A percentile compares a stretch with the other conserved stretches of the same genome.
Evolutionary conservation across 2,113 vertebrate genomes (phyloP).

Genomic region (Anarhynchus alexandrinus): DNA sequence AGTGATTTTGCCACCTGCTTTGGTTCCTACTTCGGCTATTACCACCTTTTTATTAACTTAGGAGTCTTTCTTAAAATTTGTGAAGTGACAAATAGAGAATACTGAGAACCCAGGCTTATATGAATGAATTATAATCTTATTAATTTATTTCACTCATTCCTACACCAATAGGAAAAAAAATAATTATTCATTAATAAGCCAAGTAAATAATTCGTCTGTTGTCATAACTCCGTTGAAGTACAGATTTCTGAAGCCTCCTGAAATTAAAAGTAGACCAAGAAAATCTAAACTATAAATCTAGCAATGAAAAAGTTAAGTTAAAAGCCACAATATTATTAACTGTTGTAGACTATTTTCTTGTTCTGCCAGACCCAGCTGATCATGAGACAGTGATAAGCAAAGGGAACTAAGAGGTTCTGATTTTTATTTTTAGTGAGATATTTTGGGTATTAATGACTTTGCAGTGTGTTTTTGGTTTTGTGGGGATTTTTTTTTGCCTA

Average conservation of each 20-base stretch:
- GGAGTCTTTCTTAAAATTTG: not conserved
- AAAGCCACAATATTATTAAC: not conserved
- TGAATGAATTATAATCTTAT: not conserved
- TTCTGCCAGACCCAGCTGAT: not conserved
- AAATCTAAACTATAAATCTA: not conserved
- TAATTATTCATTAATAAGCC: not conserved
- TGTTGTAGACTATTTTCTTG: not conserved
- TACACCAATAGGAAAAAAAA: not conserved
- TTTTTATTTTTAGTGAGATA: conserved; percentile 52
- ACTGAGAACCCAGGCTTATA: not conserved
- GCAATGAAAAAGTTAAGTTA: not conserved
- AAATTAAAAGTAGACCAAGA: not conserved
- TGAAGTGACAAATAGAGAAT: not conserved
- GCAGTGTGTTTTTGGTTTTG: not conserved
- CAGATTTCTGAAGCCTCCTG: not conserved
- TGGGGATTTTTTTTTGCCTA: not conserved
- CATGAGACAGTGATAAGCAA: conserved; percentile 3
- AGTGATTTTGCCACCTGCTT: not conserved
- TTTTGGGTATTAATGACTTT: conserved; percentile 41
- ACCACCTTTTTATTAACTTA: not conserved
- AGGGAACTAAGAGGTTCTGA: conserved; percentile 46
- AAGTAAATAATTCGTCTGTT: not conserved
- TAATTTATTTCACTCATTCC: not conserved
- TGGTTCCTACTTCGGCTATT: not conserved
- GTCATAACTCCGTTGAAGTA: not conserved